Conservation (phyloP, 2,888 invertebrate species). For the Ophioninae sp. region DNA sequence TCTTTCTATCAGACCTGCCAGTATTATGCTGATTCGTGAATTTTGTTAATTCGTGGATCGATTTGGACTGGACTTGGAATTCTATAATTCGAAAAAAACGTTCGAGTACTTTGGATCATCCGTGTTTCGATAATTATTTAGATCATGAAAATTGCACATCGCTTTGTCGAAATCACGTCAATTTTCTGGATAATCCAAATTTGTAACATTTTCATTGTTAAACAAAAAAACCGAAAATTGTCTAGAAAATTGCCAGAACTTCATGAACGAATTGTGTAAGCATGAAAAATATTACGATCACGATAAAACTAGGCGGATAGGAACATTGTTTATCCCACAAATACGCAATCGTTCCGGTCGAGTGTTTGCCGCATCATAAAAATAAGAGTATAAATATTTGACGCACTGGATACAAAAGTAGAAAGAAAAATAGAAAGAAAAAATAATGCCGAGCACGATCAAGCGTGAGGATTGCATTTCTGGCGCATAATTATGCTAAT, state of each 20-base stretch:
- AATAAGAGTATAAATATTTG: conserved; percentile 27
- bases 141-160: too few relatives aligned
- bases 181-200: too few relatives aligned
- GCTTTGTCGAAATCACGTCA: too few relatives aligned
- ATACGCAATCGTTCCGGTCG: conserved; percentile 16
- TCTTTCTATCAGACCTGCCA: conserved; percentile 13
- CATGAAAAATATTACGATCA: conserved; percentile 19
- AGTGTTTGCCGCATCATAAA: conserved; percentile 26
- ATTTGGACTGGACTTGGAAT: not conserved
- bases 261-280: not conserved
- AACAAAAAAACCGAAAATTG: too few relatives aligned
- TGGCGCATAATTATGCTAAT: conserved; percentile 70
- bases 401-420: conserved; percentile 1
- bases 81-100: not conserved
- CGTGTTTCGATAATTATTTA: too few relatives aligned
- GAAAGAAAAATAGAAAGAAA: conserved; percentile 25
- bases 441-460: conserved; percentile 21
- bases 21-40: conserved; percentile 21
- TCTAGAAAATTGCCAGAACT: not conserved
- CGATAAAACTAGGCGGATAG: not conserved
- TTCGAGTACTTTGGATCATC: too few relatives aligned
- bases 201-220: too few relatives aligned
- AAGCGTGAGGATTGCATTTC: conserved; percentile 52
- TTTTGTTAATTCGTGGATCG: conserved; percentile 1
- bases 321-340: conserved; percentile 42